Conservation (phyloP, 2,797 vertebrate genomes). For the Chaenodraco wilsoni region DNA sequence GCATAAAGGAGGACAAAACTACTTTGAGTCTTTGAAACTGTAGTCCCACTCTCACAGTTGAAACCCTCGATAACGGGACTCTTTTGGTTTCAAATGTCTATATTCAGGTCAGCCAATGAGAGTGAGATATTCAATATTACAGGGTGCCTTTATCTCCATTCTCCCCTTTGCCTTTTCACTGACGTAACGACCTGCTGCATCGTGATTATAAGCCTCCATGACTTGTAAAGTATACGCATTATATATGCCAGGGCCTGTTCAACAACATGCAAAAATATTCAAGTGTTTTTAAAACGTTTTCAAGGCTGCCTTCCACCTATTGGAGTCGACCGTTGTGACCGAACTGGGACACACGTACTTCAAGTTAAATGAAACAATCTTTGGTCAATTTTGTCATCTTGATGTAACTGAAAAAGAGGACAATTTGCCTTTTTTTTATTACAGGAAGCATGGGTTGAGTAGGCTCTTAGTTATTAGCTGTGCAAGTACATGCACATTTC, state of each 20-base stretch:
- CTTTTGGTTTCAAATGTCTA: slow-evolving; percentile 23
- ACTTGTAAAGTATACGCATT: neutral
- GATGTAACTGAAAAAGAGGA: neutral
- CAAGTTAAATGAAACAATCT: slow-evolving; percentile 4
- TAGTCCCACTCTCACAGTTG: neutral
- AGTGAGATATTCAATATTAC: neutral
- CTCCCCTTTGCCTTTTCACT: slow-evolving; percentile 2
- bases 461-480: slow-evolving; percentile 34
- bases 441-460: slow-evolving; percentile 26
- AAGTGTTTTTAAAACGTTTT: neutral
- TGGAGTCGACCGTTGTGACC: neutral
- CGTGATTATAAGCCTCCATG: slow-evolving; percentile 4
- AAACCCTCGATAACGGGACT: neutral
- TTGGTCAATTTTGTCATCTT: neutral
- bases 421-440: too few relatives aligned
- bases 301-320: neutral
- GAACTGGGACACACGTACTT: neutral
- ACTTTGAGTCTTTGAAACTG: slow-evolving; percentile 18
- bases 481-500: slow-evolving; percentile 23
- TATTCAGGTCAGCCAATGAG: neutral
- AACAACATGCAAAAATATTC: slow-evolving; percentile 23
- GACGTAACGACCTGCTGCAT: slow-evolving; percentile 19
- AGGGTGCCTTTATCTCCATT: neutral
- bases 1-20: slow-evolving; percentile 27
- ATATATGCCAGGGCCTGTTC: slow-evolving; percentile 13